Evolutionary conservation across 37 sponge, comb jelly and placozoan species (phyloP).

Genomic region (Hexactinellida sp.): DNA sequence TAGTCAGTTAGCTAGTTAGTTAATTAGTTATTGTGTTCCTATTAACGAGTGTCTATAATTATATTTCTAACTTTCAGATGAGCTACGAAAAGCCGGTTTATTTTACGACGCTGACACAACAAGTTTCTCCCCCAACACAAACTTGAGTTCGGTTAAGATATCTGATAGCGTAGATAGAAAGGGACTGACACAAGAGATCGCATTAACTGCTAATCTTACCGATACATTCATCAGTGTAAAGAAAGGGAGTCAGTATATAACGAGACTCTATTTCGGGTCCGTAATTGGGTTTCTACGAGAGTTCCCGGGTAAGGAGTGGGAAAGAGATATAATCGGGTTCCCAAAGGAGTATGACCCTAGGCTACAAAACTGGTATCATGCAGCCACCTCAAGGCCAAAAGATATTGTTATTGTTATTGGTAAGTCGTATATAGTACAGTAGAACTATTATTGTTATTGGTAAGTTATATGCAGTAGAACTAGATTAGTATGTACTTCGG

Average conservation of each 20-base stretch:
- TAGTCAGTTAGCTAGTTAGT: too few relatives aligned
- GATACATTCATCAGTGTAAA: neutral
- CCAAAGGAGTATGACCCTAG: conserved; percentile 26
- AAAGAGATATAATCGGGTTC: conserved; percentile 16
- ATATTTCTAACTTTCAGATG: too few relatives aligned
- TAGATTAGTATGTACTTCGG: too few relatives aligned
- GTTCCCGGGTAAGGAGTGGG: conserved; percentile 17
- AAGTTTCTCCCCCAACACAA: neutral
- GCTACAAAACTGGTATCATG: conserved; percentile 28
- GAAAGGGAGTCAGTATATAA: neutral
- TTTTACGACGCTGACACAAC: neutral
- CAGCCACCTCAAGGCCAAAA: conserved; percentile 31
- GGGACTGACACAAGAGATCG: neutral
- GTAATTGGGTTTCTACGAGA: neutral
- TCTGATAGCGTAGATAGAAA: neutral
- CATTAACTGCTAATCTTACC: neutral
- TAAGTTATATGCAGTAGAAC: too few relatives aligned
- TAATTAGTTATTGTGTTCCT: too few relatives aligned
- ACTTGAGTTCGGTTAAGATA: conserved; percentile 20
- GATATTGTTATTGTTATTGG: conserved; percentile 31
- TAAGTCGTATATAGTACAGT: too few relatives aligned
- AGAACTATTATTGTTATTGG: conserved; percentile 31
- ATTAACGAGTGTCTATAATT: too few relatives aligned
- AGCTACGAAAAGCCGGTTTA: neutral
- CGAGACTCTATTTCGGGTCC: neutral